Evolutionary conservation across 2,797 vertebrate species (phyloP).

Genomic region (Chaetodon trifasciatus): DNA sequence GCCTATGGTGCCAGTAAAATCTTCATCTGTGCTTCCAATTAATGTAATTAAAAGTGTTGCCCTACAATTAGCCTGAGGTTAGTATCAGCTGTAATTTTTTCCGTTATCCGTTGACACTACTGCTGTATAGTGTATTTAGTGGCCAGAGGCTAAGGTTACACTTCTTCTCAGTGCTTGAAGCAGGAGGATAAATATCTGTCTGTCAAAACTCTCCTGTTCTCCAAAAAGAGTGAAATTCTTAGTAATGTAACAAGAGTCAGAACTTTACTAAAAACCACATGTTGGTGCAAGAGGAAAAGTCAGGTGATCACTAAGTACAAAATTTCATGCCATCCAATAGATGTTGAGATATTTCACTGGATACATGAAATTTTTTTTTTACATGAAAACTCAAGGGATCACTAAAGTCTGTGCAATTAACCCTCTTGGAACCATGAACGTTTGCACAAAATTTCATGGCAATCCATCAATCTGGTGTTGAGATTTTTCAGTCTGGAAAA

Average conservation of each 20-base stretch:
- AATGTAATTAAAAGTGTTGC: background rate
- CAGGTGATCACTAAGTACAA: background rate
- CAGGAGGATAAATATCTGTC: background rate
- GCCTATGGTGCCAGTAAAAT: background rate
- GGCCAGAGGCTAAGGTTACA: background rate
- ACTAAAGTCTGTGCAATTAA: too few relatives aligned
- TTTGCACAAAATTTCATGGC: too few relatives aligned
- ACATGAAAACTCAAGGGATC: too few relatives aligned
- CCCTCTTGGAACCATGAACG: too few relatives aligned
- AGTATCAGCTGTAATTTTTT: background rate
- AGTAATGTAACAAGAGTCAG: background rate
- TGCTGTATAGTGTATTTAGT: background rate
- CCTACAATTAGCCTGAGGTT: background rate
- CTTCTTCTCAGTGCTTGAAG: background rate
- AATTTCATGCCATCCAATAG: background rate
- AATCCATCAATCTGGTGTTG: too few relatives aligned
- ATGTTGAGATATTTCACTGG: background rate
- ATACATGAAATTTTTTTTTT: background rate
- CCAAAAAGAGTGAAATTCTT: background rate
- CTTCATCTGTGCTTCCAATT: background rate
- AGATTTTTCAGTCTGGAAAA: too few relatives aligned
- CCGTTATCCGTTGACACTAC: background rate
- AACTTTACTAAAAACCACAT: background rate
- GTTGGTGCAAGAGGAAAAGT: background rate
- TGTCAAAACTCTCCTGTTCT: slow-evolving; percentile 2